Percentiles rank a stretch among this genome's conserved stretches.
phyloP scores from a whole-genome alignment of 2,888 invertebrate species.

The Ochropacha duplaris region DNA sequence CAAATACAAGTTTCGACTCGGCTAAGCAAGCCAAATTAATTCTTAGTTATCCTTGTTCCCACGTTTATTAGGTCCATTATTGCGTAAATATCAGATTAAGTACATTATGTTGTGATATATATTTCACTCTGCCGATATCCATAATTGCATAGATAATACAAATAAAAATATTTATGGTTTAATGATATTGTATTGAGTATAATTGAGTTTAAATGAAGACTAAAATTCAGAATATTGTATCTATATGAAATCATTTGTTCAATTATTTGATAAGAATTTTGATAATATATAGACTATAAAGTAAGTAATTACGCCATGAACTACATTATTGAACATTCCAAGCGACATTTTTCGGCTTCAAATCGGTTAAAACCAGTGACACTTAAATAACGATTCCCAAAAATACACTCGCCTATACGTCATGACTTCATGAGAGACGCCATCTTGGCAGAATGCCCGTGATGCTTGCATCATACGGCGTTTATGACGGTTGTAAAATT shows the following conservation, averaged over 20 bases:
- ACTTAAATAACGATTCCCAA: slow-evolving; percentile 2
- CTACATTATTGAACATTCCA: not conserved
- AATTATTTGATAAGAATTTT: not conserved
- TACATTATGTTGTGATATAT: too few species aligned
- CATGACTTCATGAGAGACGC: not conserved
- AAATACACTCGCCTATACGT: slow-evolving; percentile 1
- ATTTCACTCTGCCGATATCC: too few species aligned
- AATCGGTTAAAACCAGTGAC: slow-evolving; percentile 2
- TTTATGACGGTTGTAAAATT: slow-evolving; percentile 4
- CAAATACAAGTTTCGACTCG: not conserved
- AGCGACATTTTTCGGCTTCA: not conserved
- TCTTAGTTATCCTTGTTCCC: not conserved
- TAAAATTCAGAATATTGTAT: too few species aligned
- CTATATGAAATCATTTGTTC: not conserved
- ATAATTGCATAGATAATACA: too few species aligned
- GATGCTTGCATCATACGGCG: slow-evolving; percentile 7
- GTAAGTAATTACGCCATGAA: not conserved
- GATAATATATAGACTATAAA: not conserved
- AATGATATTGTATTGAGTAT: too few species aligned
- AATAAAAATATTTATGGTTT: too few species aligned
- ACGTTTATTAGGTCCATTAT: not conserved
- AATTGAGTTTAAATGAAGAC: too few species aligned
- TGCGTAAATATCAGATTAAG: too few species aligned
- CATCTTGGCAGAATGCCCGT: slow-evolving; percentile 27
- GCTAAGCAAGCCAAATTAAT: not conserved